Base-by-base conservation (phyloP, 1,140 invertebrate genomes). In the Pseudoatta argentina region DNA sequence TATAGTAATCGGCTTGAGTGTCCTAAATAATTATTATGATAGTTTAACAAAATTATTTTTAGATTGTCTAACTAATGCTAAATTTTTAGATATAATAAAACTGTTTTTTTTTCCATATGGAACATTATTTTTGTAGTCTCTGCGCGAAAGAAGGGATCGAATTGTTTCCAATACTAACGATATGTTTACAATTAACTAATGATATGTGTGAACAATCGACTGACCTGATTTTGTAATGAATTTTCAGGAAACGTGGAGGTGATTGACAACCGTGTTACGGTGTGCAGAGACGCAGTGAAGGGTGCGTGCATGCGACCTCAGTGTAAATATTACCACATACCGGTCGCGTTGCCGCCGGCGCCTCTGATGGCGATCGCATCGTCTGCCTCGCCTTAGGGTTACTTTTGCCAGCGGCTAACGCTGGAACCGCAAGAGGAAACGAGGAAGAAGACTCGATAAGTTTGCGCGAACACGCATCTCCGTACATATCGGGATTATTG, bases 281-380 rank as follows among this genome's bases (percentile, higher is more conserved):
- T 99, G 93, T 99, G 98, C 96, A 97, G 98, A 94, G 98, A 99
- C 96, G 98, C 98, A 95, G 98, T 98, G 93, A 98, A 98, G 95
- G 98, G 98, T 94, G 97, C 97, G 95, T 98, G 98, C 96, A 96
- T 97, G 93, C 97, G 98, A 94, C 97, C 97, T 94, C 96, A 97
- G 95, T 99, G 98, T 97, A 98, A 98, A 97, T 98, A 98, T 96
- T 98, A 98, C 96, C 98, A 98, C 96, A 98, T 98, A 96, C 98
- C 98, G 92, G 97, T 98, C 95, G 96, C 96, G 92, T 96, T 98
- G 96, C 97, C 97, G 92, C 97, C 97, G 92, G 97, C 97, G 89
- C 95, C 96, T 86, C 95, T 96, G 92, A 96, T 96, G 95, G 96
- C 95, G 93, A 95, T 96, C 94, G 93, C 95, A 91, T 93, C 94